A percentile compares a stretch with the other conserved stretches of the same genome.
Conservation (phyloP, 2,113 vertebrate species). For the Lipotes vexillifer region DNA sequence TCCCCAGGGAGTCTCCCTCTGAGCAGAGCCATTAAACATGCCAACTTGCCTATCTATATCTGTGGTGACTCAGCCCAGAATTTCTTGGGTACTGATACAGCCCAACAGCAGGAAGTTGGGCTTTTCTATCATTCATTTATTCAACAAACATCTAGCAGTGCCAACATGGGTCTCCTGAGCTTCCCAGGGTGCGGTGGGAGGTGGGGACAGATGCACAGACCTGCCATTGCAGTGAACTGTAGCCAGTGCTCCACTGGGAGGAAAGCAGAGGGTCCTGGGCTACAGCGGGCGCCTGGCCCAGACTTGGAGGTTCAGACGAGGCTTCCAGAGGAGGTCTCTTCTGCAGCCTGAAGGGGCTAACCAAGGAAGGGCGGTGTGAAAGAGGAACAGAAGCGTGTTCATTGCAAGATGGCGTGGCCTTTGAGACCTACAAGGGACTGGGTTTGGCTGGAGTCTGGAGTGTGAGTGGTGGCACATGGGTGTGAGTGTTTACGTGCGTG, state of each 20-base stretch:
- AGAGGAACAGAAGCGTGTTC: neutral
- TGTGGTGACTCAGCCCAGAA: neutral
- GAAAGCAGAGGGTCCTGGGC: neutral
- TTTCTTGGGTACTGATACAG: neutral
- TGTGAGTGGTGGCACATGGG: neutral
- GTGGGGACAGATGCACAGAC: neutral
- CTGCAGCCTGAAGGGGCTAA: neutral
- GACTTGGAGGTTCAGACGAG: neutral
- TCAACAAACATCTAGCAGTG: neutral
- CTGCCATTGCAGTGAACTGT: fast-evolving
- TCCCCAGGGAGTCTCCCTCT: neutral
- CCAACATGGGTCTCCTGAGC: neutral
- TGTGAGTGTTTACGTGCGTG: neutral
- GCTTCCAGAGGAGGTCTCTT: neutral
- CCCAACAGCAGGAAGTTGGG: neutral
- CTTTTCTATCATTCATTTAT: neutral
- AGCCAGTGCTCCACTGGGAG: neutral
- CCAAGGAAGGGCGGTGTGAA: neutral
- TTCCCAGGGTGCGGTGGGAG: neutral
- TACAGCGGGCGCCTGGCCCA: neutral
- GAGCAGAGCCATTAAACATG: neutral
- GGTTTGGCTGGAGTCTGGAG: neutral
- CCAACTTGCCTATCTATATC: neutral
- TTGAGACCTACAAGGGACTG: neutral
- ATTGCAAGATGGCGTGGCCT: neutral